Evolutionary conservation across 2,797 vertebrate species (phyloP).

Genomic region (Enteromius trimaculatus): DNA sequence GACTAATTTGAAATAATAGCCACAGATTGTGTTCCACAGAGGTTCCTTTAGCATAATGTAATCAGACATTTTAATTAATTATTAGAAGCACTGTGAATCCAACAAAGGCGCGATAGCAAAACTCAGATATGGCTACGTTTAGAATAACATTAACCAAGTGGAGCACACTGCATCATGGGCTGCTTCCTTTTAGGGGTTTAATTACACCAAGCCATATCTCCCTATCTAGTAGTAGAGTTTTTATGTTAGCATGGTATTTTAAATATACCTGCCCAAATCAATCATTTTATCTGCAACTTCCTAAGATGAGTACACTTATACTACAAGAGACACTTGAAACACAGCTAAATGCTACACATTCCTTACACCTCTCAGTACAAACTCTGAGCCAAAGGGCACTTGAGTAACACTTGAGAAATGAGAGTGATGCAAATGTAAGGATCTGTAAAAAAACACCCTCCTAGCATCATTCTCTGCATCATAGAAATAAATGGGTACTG

Average conservation of each 20-base stretch:
- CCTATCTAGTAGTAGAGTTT: neutral
- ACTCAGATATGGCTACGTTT: neutral
- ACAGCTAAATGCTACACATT: slow-evolving; percentile 9
- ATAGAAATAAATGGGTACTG: neutral
- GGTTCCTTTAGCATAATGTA: neutral
- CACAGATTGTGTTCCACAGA: neutral
- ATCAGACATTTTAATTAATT: neutral
- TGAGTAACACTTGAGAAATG: neutral
- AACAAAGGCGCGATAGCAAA: neutral
- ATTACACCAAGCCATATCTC: neutral
- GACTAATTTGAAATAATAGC: slow-evolving; percentile 1
- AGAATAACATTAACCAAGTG: neutral
- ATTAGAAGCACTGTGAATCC: neutral
- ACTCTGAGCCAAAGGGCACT: neutral
- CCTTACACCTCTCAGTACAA: neutral
- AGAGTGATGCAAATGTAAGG: neutral
- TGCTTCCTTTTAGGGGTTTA: neutral
- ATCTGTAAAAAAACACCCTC: neutral
- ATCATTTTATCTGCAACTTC: neutral
- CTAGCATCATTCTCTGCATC: neutral
- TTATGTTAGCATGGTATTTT: neutral
- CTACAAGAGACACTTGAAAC: slow-evolving; percentile 13
- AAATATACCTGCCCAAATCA: neutral
- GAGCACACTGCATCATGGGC: neutral
- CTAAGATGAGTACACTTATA: neutral